A percentile compares a stretch with the other conserved stretches of the same genome.
phyloP scores from a whole-genome alignment of 2,797 vertebrate genomes.

The Argyrosomus regius region DNA sequence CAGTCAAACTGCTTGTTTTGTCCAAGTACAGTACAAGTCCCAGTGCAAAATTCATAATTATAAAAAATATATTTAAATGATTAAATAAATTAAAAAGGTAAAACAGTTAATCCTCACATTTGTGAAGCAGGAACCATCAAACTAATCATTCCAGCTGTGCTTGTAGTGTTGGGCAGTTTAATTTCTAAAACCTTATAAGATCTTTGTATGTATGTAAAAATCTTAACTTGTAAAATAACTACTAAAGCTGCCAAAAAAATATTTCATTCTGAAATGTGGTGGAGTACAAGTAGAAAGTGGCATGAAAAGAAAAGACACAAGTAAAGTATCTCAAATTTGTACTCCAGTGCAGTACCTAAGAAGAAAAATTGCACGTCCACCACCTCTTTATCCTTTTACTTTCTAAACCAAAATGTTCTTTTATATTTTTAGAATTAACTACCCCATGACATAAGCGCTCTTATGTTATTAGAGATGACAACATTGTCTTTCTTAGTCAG shows the following conservation, averaged over 20 bases:
- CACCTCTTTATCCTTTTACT: not conserved
- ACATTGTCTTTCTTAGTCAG: conserved; percentile 20
- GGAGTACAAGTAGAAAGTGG: not conserved
- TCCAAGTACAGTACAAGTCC: not conserved
- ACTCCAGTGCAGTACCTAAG: not conserved
- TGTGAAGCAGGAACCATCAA: not conserved
- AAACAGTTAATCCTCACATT: not conserved
- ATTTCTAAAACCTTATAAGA: not conserved
- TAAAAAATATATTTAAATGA: not conserved
- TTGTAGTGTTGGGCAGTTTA: not conserved
- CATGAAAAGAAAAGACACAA: too few species aligned
- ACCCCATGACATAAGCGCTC: not conserved
- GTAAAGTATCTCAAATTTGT: not conserved
- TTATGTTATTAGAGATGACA: not conserved
- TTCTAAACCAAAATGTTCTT: conserved; percentile 1
- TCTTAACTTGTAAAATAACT: not conserved
- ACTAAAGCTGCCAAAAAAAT: not conserved
- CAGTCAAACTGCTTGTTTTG: not conserved
- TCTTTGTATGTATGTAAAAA: not conserved
- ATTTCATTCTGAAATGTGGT: not conserved
- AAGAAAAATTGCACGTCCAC: not conserved
- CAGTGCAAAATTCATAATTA: not conserved
- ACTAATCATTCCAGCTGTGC: not conserved
- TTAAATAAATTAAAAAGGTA: not conserved
- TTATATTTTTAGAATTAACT: not conserved